Evolutionary conservation across 2,888 invertebrate genomes (phyloP).

Genomic region (Chymomyza amoena): DNA sequence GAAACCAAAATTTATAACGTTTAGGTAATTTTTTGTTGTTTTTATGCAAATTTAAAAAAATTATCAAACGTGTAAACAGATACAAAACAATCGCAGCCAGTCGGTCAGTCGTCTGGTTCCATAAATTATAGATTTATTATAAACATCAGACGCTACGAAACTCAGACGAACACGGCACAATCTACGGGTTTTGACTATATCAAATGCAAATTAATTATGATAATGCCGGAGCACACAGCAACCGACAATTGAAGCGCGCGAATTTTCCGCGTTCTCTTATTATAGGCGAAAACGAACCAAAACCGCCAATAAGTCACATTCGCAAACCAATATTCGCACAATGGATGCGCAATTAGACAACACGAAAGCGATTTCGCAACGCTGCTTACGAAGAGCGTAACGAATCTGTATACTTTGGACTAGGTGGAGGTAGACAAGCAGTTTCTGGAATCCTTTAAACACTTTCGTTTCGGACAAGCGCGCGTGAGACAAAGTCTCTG

Average conservation of each 20-base stretch:
- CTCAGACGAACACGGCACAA: not conserved
- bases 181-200: conserved; percentile 17
- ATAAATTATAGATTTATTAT: conserved; percentile 48
- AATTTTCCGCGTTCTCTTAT: conserved; percentile 41
- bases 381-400: not conserved
- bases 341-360: not conserved
- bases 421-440: no score
- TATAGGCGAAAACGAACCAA: not conserved
- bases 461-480: not conserved
- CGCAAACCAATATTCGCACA: no score
- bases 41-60: conserved; percentile 60
- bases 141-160: conserved; percentile 16
- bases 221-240: conserved; percentile 24
- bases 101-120: conserved; percentile 29
- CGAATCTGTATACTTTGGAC: not conserved
- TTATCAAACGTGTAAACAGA: conserved; percentile 42
- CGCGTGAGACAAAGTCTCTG: not conserved
- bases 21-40: conserved; percentile 19
- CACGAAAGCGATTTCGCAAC: not conserved
- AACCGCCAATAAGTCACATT: not conserved
- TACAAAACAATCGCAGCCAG: not conserved
- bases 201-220: conserved; percentile 32
- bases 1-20: conserved; percentile 17
- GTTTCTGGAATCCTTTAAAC: not conserved
- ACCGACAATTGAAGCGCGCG: conserved; percentile 1